A percentile compares a stretch with the other conserved stretches of the same genome.
Conservation (phyloP, 2,113 vertebrate genomes). For the Leucosticte australis region DNA sequence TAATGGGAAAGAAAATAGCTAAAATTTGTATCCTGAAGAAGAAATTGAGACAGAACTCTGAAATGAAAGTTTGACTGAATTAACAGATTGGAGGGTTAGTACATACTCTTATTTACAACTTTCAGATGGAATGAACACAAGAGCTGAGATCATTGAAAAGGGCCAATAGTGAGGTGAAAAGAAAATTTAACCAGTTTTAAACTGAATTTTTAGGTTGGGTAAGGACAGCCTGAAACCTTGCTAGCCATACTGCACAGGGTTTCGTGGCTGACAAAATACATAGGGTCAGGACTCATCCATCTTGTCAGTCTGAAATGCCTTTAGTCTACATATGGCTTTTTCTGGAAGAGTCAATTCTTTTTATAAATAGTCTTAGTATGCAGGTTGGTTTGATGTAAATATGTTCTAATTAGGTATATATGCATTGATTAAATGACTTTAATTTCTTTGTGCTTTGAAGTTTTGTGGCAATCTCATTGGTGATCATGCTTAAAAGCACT, state of each 20-base stretch:
- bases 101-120: not conserved
- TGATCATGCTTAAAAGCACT: not conserved
- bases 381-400: not conserved
- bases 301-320: not conserved
- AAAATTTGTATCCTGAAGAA: not conserved
- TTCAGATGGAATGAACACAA: not conserved
- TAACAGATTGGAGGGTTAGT: not conserved
- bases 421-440: not conserved
- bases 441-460: not conserved
- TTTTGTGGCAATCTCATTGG: not conserved
- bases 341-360: not conserved
- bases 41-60: not conserved
- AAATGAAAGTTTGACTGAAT: not conserved
- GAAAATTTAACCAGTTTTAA: not conserved
- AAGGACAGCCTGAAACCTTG: not conserved
- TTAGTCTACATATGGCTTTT: not conserved
- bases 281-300: not conserved
- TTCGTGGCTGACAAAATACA: not conserved
- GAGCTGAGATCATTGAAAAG: not conserved
- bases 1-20: not conserved
- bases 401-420: not conserved
- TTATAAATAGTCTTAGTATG: not conserved
- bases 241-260: not conserved
- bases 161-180: not conserved
- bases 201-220: not conserved